These are phyloP conservation scores for Sebastiscus tertius DNA, from an alignment of 2,797 vertebrate genomes.

Conservation along the genomic window DNA sequence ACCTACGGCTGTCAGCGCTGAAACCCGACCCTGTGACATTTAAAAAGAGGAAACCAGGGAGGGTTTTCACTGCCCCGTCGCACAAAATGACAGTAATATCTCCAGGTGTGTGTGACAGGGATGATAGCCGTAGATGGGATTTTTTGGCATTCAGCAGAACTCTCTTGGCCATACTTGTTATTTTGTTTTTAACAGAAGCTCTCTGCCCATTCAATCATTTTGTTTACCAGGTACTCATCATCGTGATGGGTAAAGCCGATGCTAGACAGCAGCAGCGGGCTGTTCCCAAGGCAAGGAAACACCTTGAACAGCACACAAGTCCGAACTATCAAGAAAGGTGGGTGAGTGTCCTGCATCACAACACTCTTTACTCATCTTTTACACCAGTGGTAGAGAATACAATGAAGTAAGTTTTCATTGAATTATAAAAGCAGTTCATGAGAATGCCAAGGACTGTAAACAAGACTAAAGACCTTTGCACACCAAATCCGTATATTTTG, in stretches of 20 bases:
- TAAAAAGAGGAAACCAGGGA: conserved; percentile 43
- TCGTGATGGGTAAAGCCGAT: neutral
- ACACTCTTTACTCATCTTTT: neutral
- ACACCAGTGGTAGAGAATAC: neutral
- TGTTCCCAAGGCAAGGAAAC: neutral
- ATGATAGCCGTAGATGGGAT: neutral
- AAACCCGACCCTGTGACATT: conserved; percentile 60
- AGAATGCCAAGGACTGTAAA: neutral
- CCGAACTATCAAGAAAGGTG: neutral
- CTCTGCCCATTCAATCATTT: neutral
- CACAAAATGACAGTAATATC: conserved; percentile 36
- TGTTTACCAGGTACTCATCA: neutral
- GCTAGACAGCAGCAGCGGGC: neutral
- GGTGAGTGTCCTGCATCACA: no score
- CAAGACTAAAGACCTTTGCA: neutral
- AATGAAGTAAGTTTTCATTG: neutral
- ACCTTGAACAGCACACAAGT: neutral
- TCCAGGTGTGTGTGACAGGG: conserved; percentile 22
- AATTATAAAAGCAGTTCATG: neutral
- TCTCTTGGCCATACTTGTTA: neutral
- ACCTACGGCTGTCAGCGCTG: conserved; percentile 41
- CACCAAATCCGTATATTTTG: neutral
- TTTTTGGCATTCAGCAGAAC: neutral
- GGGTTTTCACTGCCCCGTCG: conserved; percentile 7
- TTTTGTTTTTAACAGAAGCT: neutral